Conservation (phyloP, 2,888 invertebrate species). For the Oscheius sp. region DNA sequence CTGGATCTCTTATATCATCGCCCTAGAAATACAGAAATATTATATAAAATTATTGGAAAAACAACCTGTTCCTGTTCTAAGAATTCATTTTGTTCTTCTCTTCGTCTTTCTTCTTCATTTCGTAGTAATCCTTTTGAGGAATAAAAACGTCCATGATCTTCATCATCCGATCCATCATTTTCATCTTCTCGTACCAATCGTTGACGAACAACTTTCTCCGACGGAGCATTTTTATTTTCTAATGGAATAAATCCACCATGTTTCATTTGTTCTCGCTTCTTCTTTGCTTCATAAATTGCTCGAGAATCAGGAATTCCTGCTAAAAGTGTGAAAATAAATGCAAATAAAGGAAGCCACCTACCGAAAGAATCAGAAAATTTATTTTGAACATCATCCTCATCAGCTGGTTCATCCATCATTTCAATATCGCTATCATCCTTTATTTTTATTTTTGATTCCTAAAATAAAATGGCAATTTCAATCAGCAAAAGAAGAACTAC, state of each 20-base stretch:
- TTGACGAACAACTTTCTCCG: constrained; percentile 40
- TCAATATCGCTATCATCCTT: constrained; percentile 43
- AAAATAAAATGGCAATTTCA: background rate
- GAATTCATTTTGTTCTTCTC: constrained; percentile 65
- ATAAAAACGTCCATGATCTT: constrained; percentile 63
- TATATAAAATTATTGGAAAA: constrained; percentile 27
- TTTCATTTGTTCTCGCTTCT: constrained; percentile 92
- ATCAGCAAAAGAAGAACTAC: background rate
- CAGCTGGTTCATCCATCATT: constrained; percentile 36
- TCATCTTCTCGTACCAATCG: constrained; percentile 72
- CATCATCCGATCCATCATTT: constrained; percentile 56
- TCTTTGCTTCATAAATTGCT: constrained; percentile 95
- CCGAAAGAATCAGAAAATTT: constrained; percentile 40
- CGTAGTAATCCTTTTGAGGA: constrained; percentile 59
- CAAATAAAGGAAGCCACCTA: constrained; percentile 15
- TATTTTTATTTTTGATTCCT: background rate
- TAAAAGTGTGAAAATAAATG: constrained; percentile 8
- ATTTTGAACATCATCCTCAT: constrained; percentile 18
- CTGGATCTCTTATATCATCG: constrained; percentile 77
- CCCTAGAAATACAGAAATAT: background rate
- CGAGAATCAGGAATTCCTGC: constrained; percentile 91
- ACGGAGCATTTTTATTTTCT: constrained; percentile 71
- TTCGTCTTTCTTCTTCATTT: constrained; percentile 66
- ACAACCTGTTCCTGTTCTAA: constrained; percentile 63
- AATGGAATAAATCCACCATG: constrained; percentile 79